A percentile compares a stretch with the other conserved stretches of the same genome.
Evolutionary conservation across 2,888 invertebrate species (phyloP).

Genomic region (Seira sanloemensis): DNA sequence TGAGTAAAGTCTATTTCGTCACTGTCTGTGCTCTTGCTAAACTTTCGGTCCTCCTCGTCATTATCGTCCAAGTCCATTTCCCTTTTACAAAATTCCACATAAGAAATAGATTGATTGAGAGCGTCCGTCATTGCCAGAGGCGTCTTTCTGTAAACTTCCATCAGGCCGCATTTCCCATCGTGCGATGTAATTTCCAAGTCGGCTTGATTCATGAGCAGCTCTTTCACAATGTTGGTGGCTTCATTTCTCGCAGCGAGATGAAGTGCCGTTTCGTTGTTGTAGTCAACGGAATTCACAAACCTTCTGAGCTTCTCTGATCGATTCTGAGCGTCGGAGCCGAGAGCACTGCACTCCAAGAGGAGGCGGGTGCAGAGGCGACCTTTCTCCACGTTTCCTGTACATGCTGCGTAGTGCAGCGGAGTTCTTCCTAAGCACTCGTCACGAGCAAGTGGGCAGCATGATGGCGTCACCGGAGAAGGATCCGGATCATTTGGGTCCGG

Average conservation of each 20-base stretch:
- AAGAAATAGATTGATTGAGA: constrained; percentile 63
- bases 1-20: constrained; percentile 55
- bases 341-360: constrained; percentile 48
- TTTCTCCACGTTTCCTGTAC: constrained; percentile 65
- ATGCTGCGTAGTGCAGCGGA: constrained; percentile 62
- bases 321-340: constrained; percentile 32
- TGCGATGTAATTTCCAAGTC: constrained; percentile 57
- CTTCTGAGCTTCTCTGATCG: constrained; percentile 52
- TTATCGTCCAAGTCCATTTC: constrained; percentile 34
- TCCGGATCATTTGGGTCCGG: background rate
- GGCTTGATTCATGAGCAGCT: constrained; percentile 57
- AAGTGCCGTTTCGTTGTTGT: constrained; percentile 56
- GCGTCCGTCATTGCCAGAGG: constrained; percentile 67
- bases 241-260: constrained; percentile 66
- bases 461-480: background rate
- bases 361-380: constrained; percentile 57
- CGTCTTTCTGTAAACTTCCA: constrained; percentile 64
- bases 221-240: constrained; percentile 62
- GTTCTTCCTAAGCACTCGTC: constrained; percentile 64
- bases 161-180: constrained; percentile 57
- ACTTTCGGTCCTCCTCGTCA: background rate
- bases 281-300: constrained; percentile 59
- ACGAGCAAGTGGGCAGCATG: constrained; percentile 45
- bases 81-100: constrained; percentile 60
- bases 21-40: constrained; percentile 14